Base-by-base conservation (phyloP, 2,113 vertebrate genomes). In the Amphiprion ocellaris region DNA sequence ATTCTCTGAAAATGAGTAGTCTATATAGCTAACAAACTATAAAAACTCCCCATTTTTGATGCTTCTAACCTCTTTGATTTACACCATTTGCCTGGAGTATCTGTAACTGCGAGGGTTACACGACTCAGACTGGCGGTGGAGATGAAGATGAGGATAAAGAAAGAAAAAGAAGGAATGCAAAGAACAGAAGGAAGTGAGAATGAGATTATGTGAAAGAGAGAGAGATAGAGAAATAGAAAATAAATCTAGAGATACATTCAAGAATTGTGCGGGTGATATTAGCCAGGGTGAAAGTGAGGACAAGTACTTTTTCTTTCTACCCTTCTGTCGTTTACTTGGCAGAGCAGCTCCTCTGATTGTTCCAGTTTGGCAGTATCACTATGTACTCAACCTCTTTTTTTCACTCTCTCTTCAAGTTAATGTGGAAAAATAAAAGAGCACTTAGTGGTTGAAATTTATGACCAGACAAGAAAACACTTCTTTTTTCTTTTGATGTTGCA, bases 221-320 rank as follows among this genome's bases (percentile, higher is more conserved):
- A 37, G 46, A 50, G 63, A 10, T 19, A 19, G 17, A 37, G 30
- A 11, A 47, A 14, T 26, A n/a, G 67, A 24, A 64, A 80, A 69
- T 54, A 86, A 83, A 66, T 72, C 68, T 39, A 47, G 75, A 84
- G 86, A 87, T 77, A 47, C 66, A 82, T 67, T 84, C 53, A 71
- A 87, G 81, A 89, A 90, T 77, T 23, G 60, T 64, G 71, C 24
- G 26, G 71, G 74, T 65, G 89, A 92, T 91, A 88, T 88, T 90
- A 90, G 83, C 79, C 60, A 77, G 91, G 91, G 92, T 92, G 91
- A 92, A 89, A 83, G 84, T 56, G 89, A 91, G 92, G 92, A 92
- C 91, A 90, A 89, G 87, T 81, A 37, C 81, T 91, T 92, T 74
- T 88, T 92, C 86, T 88, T 87, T 88, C 76, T 64, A 79, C 69